A percentile compares a stretch with the other conserved stretches of the same genome.
These are phyloP conservation scores for Leptopilina myrica DNA, from an alignment of 2,888 invertebrate genomes.

Conservation along the genomic window DNA sequence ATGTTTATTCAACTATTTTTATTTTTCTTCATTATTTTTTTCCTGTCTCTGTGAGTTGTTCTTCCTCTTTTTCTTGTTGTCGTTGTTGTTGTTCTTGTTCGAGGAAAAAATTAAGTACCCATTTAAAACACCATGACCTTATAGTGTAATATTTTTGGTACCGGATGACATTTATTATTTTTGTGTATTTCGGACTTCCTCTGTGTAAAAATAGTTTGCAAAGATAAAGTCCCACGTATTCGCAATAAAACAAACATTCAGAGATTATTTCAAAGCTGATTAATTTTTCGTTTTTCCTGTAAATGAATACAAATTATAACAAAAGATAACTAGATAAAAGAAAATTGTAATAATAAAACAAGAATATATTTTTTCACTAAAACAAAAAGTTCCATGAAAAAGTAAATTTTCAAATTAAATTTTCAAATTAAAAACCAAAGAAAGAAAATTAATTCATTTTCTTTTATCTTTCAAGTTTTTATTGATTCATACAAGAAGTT, in stretches of 20 bases:
- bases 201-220: conserved; percentile 26
- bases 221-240: background rate
- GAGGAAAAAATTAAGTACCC: background rate
- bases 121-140: conserved; percentile 20
- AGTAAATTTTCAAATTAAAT: too few relatives aligned
- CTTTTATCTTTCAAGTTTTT: background rate
- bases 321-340: too few relatives aligned
- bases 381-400: too few relatives aligned
- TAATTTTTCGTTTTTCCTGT: too few relatives aligned
- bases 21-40: conserved; percentile 1
- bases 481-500: background rate
- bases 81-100: background rate
- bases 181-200: conserved; percentile 4
- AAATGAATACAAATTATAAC: too few relatives aligned
- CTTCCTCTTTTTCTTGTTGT: background rate
- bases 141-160: conserved; percentile 14
- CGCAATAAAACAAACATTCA: background rate
- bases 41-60: background rate
- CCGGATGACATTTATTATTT: conserved; percentile 30
- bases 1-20: conserved; percentile 26
- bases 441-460: background rate
- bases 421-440: too few relatives aligned
- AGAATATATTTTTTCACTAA: too few relatives aligned
- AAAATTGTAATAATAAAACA: too few relatives aligned
- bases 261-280: too few relatives aligned